phyloP scores from a whole-genome alignment of 2,797 vertebrate species.

The Atherinosoma microstoma region DNA sequence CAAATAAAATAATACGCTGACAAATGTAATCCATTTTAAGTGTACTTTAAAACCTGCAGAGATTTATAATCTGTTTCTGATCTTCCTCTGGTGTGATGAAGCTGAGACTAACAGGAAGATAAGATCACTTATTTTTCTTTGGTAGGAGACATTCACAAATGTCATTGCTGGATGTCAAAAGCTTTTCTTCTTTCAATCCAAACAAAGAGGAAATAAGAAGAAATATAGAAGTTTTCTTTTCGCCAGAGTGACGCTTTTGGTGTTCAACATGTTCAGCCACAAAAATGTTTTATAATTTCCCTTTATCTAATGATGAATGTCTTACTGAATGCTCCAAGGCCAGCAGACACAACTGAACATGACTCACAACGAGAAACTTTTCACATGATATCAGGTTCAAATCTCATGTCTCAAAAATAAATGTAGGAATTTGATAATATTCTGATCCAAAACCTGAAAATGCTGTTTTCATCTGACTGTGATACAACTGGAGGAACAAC shows the following conservation, averaged over 20 bases:
- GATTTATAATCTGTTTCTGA: not conserved
- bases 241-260: not conserved
- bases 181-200: not conserved
- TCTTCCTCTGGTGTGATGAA: not conserved
- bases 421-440: not conserved
- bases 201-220: not conserved
- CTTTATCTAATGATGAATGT: slow-evolving; percentile 24
- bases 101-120: not conserved
- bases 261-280: not conserved
- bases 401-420: not conserved
- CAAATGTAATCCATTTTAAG: not conserved
- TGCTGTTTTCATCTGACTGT: slow-evolving; percentile 10
- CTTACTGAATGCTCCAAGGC: slow-evolving; percentile 18
- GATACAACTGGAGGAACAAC: slow-evolving; percentile 1
- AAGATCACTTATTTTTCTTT: not conserved
- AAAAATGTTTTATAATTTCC: not conserved
- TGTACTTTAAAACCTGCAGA: not conserved
- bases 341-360: slow-evolving; percentile 11
- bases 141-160: not conserved
- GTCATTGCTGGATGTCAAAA: not conserved
- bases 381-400: not conserved
- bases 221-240: not conserved
- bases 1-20: not conserved
- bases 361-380: not conserved
- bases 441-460: not conserved